Evolutionary conservation across 37 sponge, comb jelly and placozoan genomes (phyloP).

Genomic region (Chondrilla cf. caribensis): DNA sequence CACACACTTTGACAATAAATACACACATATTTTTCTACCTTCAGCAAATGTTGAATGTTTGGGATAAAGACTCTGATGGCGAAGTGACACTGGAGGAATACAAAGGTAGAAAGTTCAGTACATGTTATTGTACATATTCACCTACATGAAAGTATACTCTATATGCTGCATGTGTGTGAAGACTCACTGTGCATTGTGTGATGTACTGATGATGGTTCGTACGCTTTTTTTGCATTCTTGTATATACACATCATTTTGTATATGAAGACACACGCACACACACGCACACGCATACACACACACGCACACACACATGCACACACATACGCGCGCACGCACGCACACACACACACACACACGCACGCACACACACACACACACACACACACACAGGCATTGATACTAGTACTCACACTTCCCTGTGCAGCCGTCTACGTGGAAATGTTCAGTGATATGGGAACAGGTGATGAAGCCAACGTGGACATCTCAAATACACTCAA

Average conservation of each 20-base stretch:
- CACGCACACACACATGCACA: background rate
- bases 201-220: no score
- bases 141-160: no score
- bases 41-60: background rate
- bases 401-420: background rate
- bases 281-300: background rate
- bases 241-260: no score
- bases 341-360: conserved; percentile 6
- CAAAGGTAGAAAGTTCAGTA: no score
- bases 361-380: conserved; percentile 11
- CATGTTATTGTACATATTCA: no score
- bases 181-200: no score
- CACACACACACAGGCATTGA: conserved; percentile 1
- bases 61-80: background rate
- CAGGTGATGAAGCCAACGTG: no score
- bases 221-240: no score
- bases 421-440: background rate
- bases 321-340: background rate
- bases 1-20: background rate
- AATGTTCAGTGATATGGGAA: background rate
- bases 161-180: no score
- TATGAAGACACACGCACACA: background rate
- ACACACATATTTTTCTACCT: background rate
- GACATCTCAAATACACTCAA: no score
- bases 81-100: background rate